These are phyloP conservation scores for Rafetus swinhoei DNA, from an alignment of 2,113 vertebrate species.

Conservation along the genomic window DNA sequence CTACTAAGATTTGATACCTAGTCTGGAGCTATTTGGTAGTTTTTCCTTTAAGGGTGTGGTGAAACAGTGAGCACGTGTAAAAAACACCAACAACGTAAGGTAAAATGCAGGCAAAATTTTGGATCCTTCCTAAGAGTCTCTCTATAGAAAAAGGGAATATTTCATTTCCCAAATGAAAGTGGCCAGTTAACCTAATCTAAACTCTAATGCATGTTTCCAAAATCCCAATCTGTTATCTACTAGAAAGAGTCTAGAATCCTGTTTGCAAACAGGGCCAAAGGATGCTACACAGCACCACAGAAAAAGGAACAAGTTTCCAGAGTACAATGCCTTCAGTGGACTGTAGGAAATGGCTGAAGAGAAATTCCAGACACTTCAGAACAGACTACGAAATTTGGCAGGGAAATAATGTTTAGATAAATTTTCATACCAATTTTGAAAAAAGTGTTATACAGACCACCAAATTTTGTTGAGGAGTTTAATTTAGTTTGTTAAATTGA, in stretches of 20 bases:
- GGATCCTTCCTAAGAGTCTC: neutral
- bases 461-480: neutral
- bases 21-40: rapidly evolving
- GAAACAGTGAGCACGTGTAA: neutral
- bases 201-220: neutral
- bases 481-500: neutral
- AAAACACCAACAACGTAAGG: neutral
- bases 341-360: rapidly evolving
- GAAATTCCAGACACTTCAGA: neutral
- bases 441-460: neutral
- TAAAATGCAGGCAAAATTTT: neutral
- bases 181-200: neutral
- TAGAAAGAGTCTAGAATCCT: rapidly evolving
- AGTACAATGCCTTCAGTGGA: rapidly evolving
- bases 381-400: rapidly evolving
- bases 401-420: rapidly evolving
- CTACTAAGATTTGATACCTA: neutral
- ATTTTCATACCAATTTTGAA: rapidly evolving
- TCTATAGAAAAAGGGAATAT: neutral
- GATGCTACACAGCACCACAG: neutral
- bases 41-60: neutral
- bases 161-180: neutral
- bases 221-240: neutral
- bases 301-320: neutral
- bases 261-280: rapidly evolving